These are phyloP conservation scores for Cephalotes varians DNA, from an alignment of 2,888 invertebrate genomes.

Conservation along the genomic window DNA sequence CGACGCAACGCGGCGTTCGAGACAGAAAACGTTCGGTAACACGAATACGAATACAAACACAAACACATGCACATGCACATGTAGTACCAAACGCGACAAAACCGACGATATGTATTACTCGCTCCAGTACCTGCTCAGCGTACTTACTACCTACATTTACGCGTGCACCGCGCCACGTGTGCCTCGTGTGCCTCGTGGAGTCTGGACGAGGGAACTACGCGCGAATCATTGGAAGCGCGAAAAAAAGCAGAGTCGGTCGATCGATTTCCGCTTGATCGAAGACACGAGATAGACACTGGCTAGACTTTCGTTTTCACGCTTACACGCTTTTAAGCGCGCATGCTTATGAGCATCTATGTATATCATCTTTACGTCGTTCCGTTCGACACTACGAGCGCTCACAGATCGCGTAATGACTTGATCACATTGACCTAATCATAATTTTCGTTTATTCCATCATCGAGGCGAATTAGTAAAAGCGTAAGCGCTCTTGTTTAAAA, in stretches of 20 bases:
- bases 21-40: constrained; percentile 30
- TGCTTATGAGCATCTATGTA: too few species aligned
- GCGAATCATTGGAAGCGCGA: constrained; percentile 24
- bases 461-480: too few species aligned
- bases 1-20: constrained; percentile 29
- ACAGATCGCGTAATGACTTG: too few species aligned
- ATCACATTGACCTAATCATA: too few species aligned
- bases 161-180: constrained; percentile 53
- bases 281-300: constrained; percentile 9
- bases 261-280: not conserved
- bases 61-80: too few species aligned
- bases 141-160: constrained; percentile 68
- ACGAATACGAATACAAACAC: constrained; percentile 39
- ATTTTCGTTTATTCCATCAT: too few species aligned
- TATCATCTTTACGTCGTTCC: too few species aligned
- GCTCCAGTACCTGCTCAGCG: constrained; percentile 76
- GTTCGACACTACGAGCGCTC: too few species aligned
- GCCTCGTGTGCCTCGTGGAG: too few species aligned
- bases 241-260: not conserved
- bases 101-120: constrained; percentile 58
- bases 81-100: constrained; percentile 74
- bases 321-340: too few species aligned
- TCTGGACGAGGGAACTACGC: constrained; percentile 47
- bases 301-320: too few species aligned
- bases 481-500: too few species aligned